Base-by-base conservation (phyloP, 2,888 invertebrate species). In the Apamea sordens region DNA sequence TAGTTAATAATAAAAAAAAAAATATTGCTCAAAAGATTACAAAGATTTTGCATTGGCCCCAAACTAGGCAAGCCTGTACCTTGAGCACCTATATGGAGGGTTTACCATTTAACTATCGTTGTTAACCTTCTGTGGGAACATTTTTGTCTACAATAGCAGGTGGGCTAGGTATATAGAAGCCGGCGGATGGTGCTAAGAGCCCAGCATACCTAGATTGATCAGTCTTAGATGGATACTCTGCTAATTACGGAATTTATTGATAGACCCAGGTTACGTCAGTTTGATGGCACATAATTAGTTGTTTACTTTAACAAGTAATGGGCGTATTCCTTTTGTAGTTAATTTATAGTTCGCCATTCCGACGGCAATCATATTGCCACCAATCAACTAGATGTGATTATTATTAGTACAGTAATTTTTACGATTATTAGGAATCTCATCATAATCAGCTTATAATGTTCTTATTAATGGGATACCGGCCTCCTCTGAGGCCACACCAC, bases 241-340 rank as follows among this genome's bases (percentile, higher is more conserved):
- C 63, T 80, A 85, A 79, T 83, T 80, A 78, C 73, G 56, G 63
- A 77, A 87, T 85, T 72, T 87, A 85, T 85, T 77, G 85, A 87
- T 80, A 44, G 61, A 50, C 24, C 18, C 15, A 61, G 41, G 53
- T 56, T 59, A 83, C 63, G 72, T 79, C 28, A 67, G 18, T 24
- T 70, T 86, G 36, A 78, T 77, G 59, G 61, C 36, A 21, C 21
- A 36, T 74, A 71, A 65, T 67, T 70, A 7, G 56, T 15, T 50
- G 85, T 68, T 59, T 80, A 73, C 73, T 73, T 70, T 73, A 68
- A 36, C 18, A 36, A 18, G 4, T 68, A 72, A 72, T 85, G 13
- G 11, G 18, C 44, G 68, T 53, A 1, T 85, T 82, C 85, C 67
- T 56, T 63, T 85, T 41, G 36, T 67, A 21, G 7, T 5, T 41